Evolutionary conservation across 2,113 vertebrate species (phyloP).

Genomic region (Mohoua ochrocephala): DNA sequence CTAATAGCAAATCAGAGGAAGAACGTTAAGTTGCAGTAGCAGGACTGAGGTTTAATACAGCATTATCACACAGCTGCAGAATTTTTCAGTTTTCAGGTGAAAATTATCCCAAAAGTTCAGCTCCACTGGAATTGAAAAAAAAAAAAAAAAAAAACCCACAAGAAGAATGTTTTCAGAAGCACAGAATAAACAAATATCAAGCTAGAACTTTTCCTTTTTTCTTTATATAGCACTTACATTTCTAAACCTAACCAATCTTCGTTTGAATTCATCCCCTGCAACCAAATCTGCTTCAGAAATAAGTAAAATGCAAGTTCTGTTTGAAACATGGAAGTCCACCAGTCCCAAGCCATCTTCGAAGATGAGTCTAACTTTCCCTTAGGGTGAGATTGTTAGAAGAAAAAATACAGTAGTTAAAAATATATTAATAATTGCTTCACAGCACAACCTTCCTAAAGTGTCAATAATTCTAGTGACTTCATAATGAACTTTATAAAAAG

Average conservation of each 20-base stretch:
- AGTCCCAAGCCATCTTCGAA: conserved; percentile 82
- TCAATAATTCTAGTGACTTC: neutral
- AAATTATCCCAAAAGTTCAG: neutral
- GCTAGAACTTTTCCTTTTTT: neutral
- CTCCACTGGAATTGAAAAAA: neutral
- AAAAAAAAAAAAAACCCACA: no score
- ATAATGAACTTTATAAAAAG: neutral
- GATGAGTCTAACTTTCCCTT: conserved; percentile 79
- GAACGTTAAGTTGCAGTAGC: neutral
- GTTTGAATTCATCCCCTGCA: conserved; percentile 81
- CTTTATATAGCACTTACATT: conserved; percentile 77
- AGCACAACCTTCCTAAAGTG: neutral
- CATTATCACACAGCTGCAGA: neutral
- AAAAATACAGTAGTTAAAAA: neutral
- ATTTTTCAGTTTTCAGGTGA: neutral
- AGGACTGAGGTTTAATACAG: neutral
- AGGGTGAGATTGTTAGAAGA: neutral
- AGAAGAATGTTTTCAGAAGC: neutral
- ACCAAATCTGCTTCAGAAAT: conserved; percentile 88
- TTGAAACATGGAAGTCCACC: conserved; percentile 88
- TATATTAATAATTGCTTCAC: neutral
- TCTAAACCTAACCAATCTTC: conserved; percentile 85
- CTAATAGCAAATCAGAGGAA: neutral
- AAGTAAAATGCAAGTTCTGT: conserved; percentile 82
- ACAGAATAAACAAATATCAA: neutral